Evolutionary conservation across 2,888 invertebrate species (phyloP).

Genomic region (Orthosia incerta): DNA sequence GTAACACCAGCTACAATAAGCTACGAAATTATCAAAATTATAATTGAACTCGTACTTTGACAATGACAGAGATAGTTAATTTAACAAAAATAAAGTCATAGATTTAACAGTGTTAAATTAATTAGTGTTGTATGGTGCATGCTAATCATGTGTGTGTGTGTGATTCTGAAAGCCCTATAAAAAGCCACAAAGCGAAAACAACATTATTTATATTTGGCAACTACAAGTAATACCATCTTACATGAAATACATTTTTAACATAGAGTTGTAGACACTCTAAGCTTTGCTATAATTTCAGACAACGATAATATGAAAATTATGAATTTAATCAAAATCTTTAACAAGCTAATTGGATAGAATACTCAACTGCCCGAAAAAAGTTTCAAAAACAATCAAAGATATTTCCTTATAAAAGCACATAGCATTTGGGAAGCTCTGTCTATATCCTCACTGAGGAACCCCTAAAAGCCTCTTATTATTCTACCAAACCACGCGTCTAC

Average conservation of each 20-base stretch:
- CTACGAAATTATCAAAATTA: not conserved
- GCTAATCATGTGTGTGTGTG: no score
- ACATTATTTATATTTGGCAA: not conserved
- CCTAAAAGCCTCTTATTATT: constrained; percentile 11
- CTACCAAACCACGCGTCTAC: constrained; percentile 67
- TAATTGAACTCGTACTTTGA: not conserved
- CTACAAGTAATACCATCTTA: no score
- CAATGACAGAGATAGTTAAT: not conserved
- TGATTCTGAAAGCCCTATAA: not conserved
- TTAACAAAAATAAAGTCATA: no score
- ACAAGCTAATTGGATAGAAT: no score
- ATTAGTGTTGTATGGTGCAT: no score
- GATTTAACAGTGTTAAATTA: no score
- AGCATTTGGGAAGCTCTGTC: not conserved
- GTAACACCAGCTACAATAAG: not conserved
- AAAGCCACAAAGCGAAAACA: not conserved
- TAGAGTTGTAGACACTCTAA: no score
- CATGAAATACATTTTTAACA: no score
- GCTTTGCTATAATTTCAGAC: no score
- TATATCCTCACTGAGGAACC: constrained; percentile 41
- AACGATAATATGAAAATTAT: no score
- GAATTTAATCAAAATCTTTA: no score
- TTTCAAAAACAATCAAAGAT: not conserved
- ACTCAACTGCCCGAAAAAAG: not conserved
- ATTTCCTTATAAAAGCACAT: not conserved